Percentiles rank a stretch among this genome's conserved stretches.
Conservation (phyloP, 92 coral and sea anemone genomes). For the Phenganax subtilis region DNA sequence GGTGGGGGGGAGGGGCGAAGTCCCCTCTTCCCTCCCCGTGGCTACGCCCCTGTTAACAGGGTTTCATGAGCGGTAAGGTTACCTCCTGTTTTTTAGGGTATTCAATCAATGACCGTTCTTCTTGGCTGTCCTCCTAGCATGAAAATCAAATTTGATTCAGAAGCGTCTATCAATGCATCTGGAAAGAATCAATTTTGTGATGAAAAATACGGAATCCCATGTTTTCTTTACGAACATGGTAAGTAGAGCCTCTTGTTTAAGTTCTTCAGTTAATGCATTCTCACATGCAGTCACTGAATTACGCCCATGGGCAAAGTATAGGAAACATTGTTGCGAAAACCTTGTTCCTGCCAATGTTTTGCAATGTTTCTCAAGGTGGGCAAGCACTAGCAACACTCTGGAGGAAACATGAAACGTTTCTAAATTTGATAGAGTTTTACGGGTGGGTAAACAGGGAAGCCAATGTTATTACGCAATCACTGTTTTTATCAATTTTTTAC, state of each 20-base stretch:
- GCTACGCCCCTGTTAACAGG: neutral
- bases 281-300: no score
- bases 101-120: conserved; percentile 61
- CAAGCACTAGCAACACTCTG: no score
- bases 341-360: no score
- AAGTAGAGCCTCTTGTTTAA: conserved; percentile 2
- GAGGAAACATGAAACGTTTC: no score
- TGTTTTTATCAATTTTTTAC: neutral
- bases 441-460: no score
- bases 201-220: conserved; percentile 57
- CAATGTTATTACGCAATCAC: neutral
- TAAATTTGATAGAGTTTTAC: no score
- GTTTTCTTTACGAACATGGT: conserved; percentile 80
- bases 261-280: no score
- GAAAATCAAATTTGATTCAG: conserved; percentile 63
- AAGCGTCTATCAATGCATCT: conserved; percentile 56
- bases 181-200: conserved; percentile 66
- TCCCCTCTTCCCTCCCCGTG: no score
- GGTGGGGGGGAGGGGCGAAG: no score
- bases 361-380: no score
- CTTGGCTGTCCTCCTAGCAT: conserved; percentile 88
- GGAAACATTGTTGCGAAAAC: no score
- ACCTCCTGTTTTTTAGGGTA: conserved; percentile 47
- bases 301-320: no score
- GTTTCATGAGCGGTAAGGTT: neutral